Evolutionary conservation across 2,888 invertebrate species (phyloP).

Genomic region (Leucophenga maculata): DNA sequence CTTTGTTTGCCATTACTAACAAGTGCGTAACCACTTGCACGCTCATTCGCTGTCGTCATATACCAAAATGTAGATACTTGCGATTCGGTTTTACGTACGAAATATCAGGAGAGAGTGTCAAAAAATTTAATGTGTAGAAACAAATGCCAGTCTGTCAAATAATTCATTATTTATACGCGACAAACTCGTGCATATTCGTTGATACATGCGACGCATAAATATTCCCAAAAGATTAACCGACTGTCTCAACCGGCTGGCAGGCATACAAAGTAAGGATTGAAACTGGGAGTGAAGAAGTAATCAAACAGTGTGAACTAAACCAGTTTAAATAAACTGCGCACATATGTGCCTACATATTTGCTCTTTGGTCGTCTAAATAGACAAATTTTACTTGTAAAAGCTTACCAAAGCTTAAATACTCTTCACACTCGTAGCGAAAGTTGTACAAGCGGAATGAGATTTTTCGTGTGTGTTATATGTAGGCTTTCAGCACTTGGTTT

Average conservation of each 20-base stretch:
- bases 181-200: conserved; percentile 8
- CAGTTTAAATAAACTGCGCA: conserved; percentile 34
- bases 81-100: conserved; percentile 22
- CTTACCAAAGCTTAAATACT: conserved; percentile 44
- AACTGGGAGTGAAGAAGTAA: not conserved
- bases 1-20: conserved; percentile 19
- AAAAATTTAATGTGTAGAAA: conserved; percentile 37
- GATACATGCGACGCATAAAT: not conserved
- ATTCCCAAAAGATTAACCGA: conserved; percentile 9
- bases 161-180: conserved; percentile 60
- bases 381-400: not conserved
- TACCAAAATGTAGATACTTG: no score
- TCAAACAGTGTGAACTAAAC: not conserved
- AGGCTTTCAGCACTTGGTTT: no score
- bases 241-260: not conserved
- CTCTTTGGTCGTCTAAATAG: not conserved
- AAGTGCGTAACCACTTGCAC: conserved; percentile 50
- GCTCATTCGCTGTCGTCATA: not conserved
- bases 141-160: conserved; percentile 52
- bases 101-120: not conserved
- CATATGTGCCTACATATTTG: conserved; percentile 35
- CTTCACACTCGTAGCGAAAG: conserved; percentile 26
- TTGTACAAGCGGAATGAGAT: no score
- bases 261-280: not conserved
- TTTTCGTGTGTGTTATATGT: no score